These are phyloP conservation scores for Rhizomys pruinosus DNA, from an alignment of 2,113 vertebrate genomes.

Conservation along the genomic window DNA sequence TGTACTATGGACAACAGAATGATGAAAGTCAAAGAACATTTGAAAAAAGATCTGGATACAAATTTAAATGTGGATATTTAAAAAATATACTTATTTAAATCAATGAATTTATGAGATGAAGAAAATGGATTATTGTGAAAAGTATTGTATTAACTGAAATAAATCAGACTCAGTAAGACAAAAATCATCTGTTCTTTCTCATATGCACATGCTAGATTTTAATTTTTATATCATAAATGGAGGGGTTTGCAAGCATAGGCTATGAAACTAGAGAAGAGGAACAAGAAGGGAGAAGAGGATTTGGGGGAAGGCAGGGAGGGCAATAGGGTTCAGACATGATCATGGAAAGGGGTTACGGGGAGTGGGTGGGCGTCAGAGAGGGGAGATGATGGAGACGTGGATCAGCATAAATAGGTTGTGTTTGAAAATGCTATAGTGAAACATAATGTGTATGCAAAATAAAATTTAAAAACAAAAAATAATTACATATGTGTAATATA, in stretches of 20 bases:
- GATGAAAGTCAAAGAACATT: not conserved
- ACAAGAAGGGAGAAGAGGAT: no score
- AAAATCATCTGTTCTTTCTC: no score
- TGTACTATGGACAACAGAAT: not conserved
- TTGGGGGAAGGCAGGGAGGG: no score
- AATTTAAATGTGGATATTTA: not conserved
- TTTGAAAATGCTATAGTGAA: not conserved
- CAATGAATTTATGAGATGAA: not conserved
- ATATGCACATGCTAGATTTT: not conserved
- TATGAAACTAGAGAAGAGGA: not conserved
- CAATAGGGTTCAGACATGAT: not conserved
- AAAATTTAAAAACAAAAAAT: no score
- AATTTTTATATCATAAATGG: not conserved
- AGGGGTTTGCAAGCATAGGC: no score
- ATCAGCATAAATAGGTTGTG: not conserved
- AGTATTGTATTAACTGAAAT: not conserved
- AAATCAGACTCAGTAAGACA: no score
- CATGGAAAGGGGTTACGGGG: no score
- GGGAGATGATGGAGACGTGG: not conserved
- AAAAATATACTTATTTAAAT: not conserved
- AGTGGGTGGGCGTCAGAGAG: not conserved
- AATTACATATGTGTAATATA: no score
- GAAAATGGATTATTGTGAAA: not conserved
- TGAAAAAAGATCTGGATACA: conserved; percentile 18
- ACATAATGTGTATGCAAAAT: not conserved